Evolutionary conservation across 2,797 vertebrate species (phyloP).

Genomic region (Hafferia zeledoni): DNA sequence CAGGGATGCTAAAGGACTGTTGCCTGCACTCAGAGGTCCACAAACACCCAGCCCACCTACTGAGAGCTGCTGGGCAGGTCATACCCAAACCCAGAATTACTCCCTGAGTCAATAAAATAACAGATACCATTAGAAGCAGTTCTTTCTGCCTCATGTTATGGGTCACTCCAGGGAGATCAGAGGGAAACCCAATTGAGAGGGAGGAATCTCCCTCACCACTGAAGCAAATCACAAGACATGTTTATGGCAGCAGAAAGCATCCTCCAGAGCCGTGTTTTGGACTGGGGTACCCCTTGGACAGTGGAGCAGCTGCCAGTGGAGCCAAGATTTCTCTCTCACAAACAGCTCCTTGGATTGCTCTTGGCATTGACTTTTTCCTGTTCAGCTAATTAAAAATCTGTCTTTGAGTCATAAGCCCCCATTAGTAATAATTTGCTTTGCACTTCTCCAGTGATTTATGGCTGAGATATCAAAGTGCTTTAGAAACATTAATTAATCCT

Average conservation of each 20-base stretch:
- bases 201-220: not conserved
- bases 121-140: not conserved
- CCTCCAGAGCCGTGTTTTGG: not conserved
- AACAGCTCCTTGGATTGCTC: constrained; percentile 55
- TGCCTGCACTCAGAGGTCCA: not conserved
- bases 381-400: constrained; percentile 70
- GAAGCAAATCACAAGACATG: not conserved
- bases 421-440: constrained; percentile 70
- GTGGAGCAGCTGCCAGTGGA: not conserved
- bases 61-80: not conserved
- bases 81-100: not conserved
- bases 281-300: not conserved
- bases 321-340: constrained; percentile 8
- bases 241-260: not conserved
- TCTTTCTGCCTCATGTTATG: not conserved
- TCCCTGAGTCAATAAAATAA: not conserved
- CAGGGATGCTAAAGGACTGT: not conserved
- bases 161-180: not conserved
- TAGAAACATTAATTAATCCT: constrained; percentile 69
- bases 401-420: constrained; percentile 66
- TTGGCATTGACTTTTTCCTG: constrained; percentile 61
- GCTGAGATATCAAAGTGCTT: constrained; percentile 65
- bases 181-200: not conserved
- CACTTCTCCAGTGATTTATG: constrained; percentile 65
- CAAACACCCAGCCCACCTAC: not conserved